Evolutionary conservation across 2,888 invertebrate genomes (phyloP), one percentile per base, ranked within the genome.

Genomic region (Morinoia aosen): DNA sequence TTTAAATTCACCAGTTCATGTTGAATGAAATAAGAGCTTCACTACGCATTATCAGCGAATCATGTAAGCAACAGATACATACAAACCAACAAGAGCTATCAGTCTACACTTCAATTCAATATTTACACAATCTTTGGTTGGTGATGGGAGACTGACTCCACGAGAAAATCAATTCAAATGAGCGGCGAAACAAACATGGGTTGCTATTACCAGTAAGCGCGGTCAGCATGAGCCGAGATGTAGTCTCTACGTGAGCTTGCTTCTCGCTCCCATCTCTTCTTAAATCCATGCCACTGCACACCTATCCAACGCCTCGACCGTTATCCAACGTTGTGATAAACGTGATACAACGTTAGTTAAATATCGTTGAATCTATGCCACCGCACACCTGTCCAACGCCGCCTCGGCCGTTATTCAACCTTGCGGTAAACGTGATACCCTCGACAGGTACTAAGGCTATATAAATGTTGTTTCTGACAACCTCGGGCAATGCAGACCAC

Each of bases 41-140:
- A 19, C 76, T 76, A 33, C 76, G 76, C 19, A 76, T 33, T 76
- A 33, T 33, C 1, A 33, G 19, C n/a, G 2, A 76, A 76, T 7
- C 8, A 76, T 25, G 76, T 76, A 76, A 76, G 7, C 16, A 76
- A 76, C 76, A 76, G 76, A 76, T 16, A 76, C 76, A 76, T 76
- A 76, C 76, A 76, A 33, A 76, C 25, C 76, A 76, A 76, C 76
- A 76, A 76, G 33, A 76, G 33, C 76, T 76, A 76, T 25, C 61
- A 61, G 64, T 64, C 5, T 76, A 76, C 8, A 33, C 76, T 76
- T 8, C 33, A 76, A 25, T 76, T 76, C 12, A 76, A 76, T 76
- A 76, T 76, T 76, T 76, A 76, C 76, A 76, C 76, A 76, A 76
- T 76, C 76, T 76, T 76, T 76, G 76, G 76, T 76, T 76, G 76